Base-by-base conservation (phyloP, 2,797 vertebrate genomes). In the Chaetodon trifasciatus region DNA sequence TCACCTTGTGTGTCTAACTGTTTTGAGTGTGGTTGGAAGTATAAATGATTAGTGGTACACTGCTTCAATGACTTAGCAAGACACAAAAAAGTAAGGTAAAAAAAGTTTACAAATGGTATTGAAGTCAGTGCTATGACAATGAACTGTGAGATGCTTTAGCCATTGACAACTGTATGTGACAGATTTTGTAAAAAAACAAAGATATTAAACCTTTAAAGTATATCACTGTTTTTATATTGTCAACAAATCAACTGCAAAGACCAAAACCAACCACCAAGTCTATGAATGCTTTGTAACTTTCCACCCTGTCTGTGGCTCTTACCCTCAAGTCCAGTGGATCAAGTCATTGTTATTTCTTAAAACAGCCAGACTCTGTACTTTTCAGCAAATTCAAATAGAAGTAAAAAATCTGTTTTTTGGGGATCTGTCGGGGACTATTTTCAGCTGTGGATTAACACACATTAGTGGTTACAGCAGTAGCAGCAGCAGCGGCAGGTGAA, bases 341-440 rank as follows among this genome's bases (percentile, higher is more conserved):
- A 32, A 32, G 28, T 32, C 23, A 19, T 32, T 39, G 42, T 24
- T 9, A 49, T 23, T 40, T 49, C 21, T 3, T 21, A 37, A 74
- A 64, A 12, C n/a, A 28, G 8, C 47, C 16, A 11, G 23, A 2
- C 23, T 12, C 17, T 44, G 4, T 16, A 10, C 11, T 57, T 57
- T 44, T n/a, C 15, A 46, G 24, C 24, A 74, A 52, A 63, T 0
- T 63, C 37, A 61, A 9, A 37, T 44, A 11, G n/a, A 19, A 39
- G 16, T 40, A 57, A 49, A 37, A 42, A 65, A 21, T n/a, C n/a
- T n/a, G n/a, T n/a, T n/a, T n/a, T n/a, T n/a, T n/a, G 63, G 21
- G 3, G 6, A 66, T 58, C 50, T 40, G 46, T 62, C 21, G 4
- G 49, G 49, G 24, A 74, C 71, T 64, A 23, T 56, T 46, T 55